Evolutionary conservation across 2,113 vertebrate species (phyloP), one percentile per base, ranked within the genome.

Genomic region (Zapus hudsonius): DNA sequence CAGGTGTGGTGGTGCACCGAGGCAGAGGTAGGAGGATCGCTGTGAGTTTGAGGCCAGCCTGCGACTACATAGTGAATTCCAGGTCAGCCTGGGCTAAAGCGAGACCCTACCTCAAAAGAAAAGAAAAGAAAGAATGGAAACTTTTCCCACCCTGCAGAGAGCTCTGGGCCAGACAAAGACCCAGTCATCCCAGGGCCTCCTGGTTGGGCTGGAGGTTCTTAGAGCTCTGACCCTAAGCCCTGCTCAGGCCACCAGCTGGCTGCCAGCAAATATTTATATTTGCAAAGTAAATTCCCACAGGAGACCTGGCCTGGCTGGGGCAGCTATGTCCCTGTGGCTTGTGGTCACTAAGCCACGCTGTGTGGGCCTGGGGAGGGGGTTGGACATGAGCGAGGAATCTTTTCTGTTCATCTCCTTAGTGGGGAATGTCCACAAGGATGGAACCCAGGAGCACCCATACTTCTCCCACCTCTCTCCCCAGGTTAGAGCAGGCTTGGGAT

Each of bases 231-330:
- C 89, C 96, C 87, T 67, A 27, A 38, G 8, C 85, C 69, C 74
- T 44, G 19, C 67, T 92, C 73, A 55, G 61, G 55, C 76, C 91
- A 76, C 78, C 40, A 52, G 92, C 85, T 83, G 85, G 79, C 72
- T 22, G 31, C 73, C 27, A 76, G 47, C 86, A 96, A 96, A 96
- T 97, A 96, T 96, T 96, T 96, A 96, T 73, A 92, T 93, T 93
- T 90, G 67, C 84, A 82, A 69, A 94, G 73, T 92, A 89, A 84
- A 92, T 93, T 96, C 86, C 76, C 81, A 59, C 76, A 57, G 44
- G 92, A 79, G 66, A 63, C 52, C 47, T 27, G 44, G 83, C 17
- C 79, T n/a, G 57, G 17, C 63, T 13, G 36, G 33, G 73, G 7
- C 64, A 22, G 36, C 69, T 83, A n/a, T 20, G 16, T 40, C 79